Percentiles rank a stretch among this genome's conserved stretches.
phyloP scores from a whole-genome alignment of 2,113 vertebrate species.

The Okapia johnstoni region DNA sequence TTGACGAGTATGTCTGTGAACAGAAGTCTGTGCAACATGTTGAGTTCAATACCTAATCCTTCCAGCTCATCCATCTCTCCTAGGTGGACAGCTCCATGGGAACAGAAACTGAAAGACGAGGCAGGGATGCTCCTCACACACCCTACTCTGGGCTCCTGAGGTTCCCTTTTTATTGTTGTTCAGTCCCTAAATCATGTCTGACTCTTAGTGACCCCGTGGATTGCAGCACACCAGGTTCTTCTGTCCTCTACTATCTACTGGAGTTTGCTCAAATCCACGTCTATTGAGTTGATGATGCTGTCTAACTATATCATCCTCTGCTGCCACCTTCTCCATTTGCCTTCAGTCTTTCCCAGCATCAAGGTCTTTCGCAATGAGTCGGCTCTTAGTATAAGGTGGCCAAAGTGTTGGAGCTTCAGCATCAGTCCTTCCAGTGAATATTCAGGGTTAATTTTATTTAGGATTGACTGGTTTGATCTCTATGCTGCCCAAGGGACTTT shows the following conservation, averaged over 20 bases:
- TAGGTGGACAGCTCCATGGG: not conserved
- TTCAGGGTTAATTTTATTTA: not conserved
- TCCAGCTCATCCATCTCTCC: not conserved
- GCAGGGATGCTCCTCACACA: not conserved
- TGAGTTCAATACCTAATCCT: not conserved
- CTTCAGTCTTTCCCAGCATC: not conserved
- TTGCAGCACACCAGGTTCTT: not conserved
- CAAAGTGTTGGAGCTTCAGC: not conserved
- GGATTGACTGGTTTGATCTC: not conserved
- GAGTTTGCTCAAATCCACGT: not conserved
- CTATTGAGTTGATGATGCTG: not conserved
- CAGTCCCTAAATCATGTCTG: not conserved
- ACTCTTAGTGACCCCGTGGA: not conserved
- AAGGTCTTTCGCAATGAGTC: not conserved
- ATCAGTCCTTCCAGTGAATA: not conserved
- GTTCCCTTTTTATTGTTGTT: not conserved
- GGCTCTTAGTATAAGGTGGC: accelerated
- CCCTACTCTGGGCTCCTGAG: not conserved
- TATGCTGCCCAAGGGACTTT: too few relatives aligned
- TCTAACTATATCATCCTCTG: not conserved
- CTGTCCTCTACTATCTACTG: not conserved
- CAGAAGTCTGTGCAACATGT: not conserved
- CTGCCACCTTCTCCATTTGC: not conserved
- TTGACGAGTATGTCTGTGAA: not conserved
- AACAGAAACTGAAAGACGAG: not conserved